A percentile compares a stretch with the other conserved stretches of the same genome.
Evolutionary conservation across 2,113 vertebrate species (phyloP).

Genomic region (Pollachius pollachius): DNA sequence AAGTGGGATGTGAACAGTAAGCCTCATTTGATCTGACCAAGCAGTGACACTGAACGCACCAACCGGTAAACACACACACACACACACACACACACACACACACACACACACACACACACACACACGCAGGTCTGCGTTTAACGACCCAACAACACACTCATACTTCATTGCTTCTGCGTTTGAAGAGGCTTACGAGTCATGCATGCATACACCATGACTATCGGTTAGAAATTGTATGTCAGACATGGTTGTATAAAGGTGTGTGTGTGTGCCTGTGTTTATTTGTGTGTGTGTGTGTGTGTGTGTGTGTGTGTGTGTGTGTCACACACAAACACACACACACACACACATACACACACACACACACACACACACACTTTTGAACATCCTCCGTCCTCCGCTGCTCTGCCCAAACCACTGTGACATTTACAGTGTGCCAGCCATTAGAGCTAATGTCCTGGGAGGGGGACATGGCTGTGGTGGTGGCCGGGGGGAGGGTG

Average conservation of each 20-base stretch:
- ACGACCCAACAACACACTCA: too few relatives aligned
- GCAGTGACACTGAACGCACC: too few relatives aligned
- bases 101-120: neutral
- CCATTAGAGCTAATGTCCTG: conserved; percentile 62
- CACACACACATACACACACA: conserved; percentile 8
- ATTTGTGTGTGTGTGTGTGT: conserved; percentile 14
- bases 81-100: neutral
- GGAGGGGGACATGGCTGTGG: conserved; percentile 16
- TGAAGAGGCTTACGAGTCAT: too few relatives aligned
- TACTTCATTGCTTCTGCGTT: too few relatives aligned
- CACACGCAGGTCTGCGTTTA: too few relatives aligned
- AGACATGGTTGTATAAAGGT: neutral
- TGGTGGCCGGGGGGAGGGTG: conserved; percentile 5
- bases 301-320: conserved; percentile 24
- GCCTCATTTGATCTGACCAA: too few relatives aligned
- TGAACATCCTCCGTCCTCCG: conserved; percentile 8
- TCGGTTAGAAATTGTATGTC: too few relatives aligned
- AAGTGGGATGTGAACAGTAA: too few relatives aligned
- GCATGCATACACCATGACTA: too few relatives aligned
- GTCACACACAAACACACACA: conserved; percentile 32
- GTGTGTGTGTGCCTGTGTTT: conserved; percentile 12
- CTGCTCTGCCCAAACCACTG: conserved; percentile 56
- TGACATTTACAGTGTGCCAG: conserved; percentile 73
- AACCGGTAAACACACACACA: neutral
- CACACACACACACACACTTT: conserved; percentile 3